Evolutionary conservation across 2,797 vertebrate species (phyloP), one percentile per base, ranked within the genome.

Genomic region (Heteromormyrus szaboi): DNA sequence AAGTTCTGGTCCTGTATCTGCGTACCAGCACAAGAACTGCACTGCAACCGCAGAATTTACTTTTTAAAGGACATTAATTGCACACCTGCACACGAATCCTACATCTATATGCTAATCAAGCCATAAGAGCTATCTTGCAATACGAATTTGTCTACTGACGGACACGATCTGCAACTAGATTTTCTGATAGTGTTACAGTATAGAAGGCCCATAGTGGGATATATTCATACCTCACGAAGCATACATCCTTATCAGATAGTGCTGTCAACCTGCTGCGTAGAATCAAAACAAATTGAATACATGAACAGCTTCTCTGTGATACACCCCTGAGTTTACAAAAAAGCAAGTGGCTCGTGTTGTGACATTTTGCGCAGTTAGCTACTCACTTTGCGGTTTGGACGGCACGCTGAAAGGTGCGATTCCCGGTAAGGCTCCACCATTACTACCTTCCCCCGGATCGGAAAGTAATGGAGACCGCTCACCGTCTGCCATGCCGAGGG

Each of bases 401-500:
- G 88, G 90, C 19, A 89, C 87, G 90, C 95, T 93, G 65, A 91
- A 93, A 87, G 91, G 86, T 90, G 92, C 88, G 87, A 93, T 91
- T 22, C 92, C 94, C 89, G 93, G 90, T 90, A 94, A 76, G 86
- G 94, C 95, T 89, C 95, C 93, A 91, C 95, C 95, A 89, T 93
- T 94, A 17, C 94, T 91, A 50, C 94, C 95, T 88, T 97, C 96
- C 62, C 95, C 93, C 48, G 94, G 93, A 89, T 97, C 97, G 37
- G 95, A 94, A 89, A 98, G 94, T 72, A 98, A 93, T 90, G 97
- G 97, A 22, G 97, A 97, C 89, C 96, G 95, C 92, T 98, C 97
- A 90, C 95, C 96, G 93, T 97, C 97, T 91, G 96, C 95, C 95
- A 97, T 97, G 54, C 87, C 91, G 8, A 44, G 62, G 90, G 88